phyloP scores from a whole-genome alignment of 2,888 invertebrate species.

The Diplazon laetatorius region DNA sequence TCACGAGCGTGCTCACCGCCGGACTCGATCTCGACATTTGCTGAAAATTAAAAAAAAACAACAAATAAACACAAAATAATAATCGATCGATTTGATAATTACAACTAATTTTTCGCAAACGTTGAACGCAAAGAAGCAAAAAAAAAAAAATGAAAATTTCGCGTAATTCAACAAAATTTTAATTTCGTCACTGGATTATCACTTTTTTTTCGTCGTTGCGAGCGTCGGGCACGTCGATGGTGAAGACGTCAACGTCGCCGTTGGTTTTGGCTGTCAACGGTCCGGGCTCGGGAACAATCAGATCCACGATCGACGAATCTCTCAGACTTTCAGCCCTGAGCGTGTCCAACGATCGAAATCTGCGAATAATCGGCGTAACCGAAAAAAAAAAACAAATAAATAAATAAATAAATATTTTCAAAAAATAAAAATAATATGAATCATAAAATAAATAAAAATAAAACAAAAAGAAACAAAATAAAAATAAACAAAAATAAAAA shows the following conservation, averaged over 20 bases:
- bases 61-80: not conserved
- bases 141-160: no score
- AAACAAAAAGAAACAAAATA: no score
- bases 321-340: conserved; percentile 22
- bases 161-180: no score
- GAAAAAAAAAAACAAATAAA: not conserved
- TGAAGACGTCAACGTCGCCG: conserved; percentile 3
- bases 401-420: not conserved
- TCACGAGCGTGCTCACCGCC: conserved; percentile 32
- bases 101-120: no score
- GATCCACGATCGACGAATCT: conserved; percentile 25
- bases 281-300: conserved; percentile 23
- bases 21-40: conserved; percentile 29
- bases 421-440: no score
- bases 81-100: no score
- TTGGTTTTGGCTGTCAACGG: conserved; percentile 33
- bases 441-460: no score
- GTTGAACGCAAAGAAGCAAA: no score
- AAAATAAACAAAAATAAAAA: no score
- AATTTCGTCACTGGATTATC: no score
- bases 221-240: not conserved
- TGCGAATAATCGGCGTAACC: conserved; percentile 10
- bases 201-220: conserved; percentile 30
- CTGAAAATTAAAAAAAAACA: conserved; percentile 30
- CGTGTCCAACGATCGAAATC: conserved; percentile 53